These are phyloP conservation scores for Biston stratarius DNA, from an alignment of 2,888 invertebrate genomes.

Conservation along the genomic window DNA sequence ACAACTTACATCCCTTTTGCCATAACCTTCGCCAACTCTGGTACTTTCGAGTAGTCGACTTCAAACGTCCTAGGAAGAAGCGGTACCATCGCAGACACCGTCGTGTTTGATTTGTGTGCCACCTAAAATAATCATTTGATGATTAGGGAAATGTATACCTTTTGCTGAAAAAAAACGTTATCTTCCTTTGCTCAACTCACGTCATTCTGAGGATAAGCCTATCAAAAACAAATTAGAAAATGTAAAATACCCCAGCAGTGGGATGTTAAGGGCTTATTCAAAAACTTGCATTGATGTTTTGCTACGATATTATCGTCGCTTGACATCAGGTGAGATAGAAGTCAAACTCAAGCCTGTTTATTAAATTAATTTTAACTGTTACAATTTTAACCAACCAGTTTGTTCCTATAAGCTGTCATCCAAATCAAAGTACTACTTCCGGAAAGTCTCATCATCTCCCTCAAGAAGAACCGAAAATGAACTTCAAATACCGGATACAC, in stretches of 20 bases:
- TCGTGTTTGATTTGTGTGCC: constrained; percentile 67
- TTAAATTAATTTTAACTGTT: too few relatives aligned
- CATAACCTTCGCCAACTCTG: constrained; percentile 58
- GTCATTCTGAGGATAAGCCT: too few relatives aligned
- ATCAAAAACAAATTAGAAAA: too few relatives aligned
- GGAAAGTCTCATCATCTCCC: constrained; percentile 88
- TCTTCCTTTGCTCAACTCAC: too few relatives aligned
- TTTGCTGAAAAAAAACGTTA: too few relatives aligned
- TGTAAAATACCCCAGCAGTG: too few relatives aligned
- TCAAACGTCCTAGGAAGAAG: constrained; percentile 66
- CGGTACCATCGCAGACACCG: constrained; percentile 70
- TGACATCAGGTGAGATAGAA: too few relatives aligned
- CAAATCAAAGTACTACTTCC: constrained; percentile 72
- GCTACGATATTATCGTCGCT: too few relatives aligned
- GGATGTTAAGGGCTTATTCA: too few relatives aligned
- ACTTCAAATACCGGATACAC: constrained; percentile 87
- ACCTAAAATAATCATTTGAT: constrained; percentile 58
- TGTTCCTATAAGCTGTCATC: constrained; percentile 75
- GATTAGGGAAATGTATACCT: too few relatives aligned
- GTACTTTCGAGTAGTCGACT: constrained; percentile 54
- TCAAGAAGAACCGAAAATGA: constrained; percentile 84
- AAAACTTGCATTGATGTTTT: background rate
- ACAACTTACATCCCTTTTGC: constrained; percentile 61
- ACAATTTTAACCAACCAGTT: constrained; percentile 60
- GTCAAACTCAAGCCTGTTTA: too few relatives aligned